These are phyloP conservation scores for Anagrus nilaparvatae DNA, from an alignment of 1,140 invertebrate species.

Conservation along the genomic window DNA sequence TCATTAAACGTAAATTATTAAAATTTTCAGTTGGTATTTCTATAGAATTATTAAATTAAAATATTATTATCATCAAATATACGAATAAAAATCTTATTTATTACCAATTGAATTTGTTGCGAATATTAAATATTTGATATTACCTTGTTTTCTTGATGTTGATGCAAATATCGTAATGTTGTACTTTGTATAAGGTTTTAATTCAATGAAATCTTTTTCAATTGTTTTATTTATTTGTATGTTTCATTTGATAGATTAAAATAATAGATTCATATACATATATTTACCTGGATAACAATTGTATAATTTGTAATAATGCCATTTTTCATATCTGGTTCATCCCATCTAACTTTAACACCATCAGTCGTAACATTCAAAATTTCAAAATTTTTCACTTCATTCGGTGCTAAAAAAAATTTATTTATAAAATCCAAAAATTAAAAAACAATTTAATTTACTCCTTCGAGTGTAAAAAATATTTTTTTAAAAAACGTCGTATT, in stretches of 20 bases:
- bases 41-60: background rate
- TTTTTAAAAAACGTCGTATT: conserved; percentile 3
- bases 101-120: conserved; percentile 2
- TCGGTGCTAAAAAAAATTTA: conserved; percentile 4
- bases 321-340: background rate
- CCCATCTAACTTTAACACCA: background rate
- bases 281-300: conserved; percentile 8
- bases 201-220: background rate
- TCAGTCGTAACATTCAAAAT: background rate
- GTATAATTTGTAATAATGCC: conserved; percentile 14
- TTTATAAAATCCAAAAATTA: background rate
- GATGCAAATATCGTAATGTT: conserved; percentile 4
- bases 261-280: conserved; percentile 2
- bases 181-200: conserved; percentile 10
- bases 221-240: no score
- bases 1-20: conserved; percentile 1
- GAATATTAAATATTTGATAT: background rate
- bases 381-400: conserved; percentile 1
- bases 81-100: no score
- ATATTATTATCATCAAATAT: no score
- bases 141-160: background rate
- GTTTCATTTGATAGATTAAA: background rate
- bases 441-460: conserved; percentile 3
- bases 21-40: conserved; percentile 8
- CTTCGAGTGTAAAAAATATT: conserved; percentile 5